Evolutionary conservation across 2,888 invertebrate genomes (phyloP).

Genomic region (Tanaodytes sp.): DNA sequence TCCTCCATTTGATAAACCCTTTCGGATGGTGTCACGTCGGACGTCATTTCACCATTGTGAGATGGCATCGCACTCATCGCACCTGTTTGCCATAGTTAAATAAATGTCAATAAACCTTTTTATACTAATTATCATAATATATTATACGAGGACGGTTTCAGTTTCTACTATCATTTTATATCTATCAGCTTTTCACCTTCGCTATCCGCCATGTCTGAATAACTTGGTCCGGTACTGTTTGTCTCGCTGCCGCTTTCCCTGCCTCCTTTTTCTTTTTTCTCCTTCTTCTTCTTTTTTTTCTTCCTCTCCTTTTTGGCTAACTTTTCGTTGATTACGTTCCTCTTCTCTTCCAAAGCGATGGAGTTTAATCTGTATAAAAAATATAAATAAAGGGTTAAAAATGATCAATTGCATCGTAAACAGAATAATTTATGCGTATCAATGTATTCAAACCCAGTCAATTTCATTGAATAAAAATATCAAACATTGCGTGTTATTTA

Average conservation of each 20-base stretch:
- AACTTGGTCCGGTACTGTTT: slow-evolving; percentile 64
- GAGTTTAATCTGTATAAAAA: slow-evolving; percentile 75
- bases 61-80: slow-evolving; percentile 62
- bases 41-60: slow-evolving; percentile 61
- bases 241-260: slow-evolving; percentile 66
- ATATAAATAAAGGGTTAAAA: too few species aligned
- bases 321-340: slow-evolving; percentile 82
- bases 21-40: slow-evolving; percentile 74
- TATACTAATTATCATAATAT: too few species aligned
- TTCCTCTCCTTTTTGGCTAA: slow-evolving; percentile 82
- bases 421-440: too few species aligned
- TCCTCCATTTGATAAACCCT: slow-evolving; percentile 76
- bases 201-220: slow-evolving; percentile 67
- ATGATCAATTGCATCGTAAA: too few species aligned
- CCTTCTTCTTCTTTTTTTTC: slow-evolving; percentile 81
- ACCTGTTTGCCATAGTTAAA: slow-evolving; percentile 42
- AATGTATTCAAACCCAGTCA: too few species aligned
- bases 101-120: slow-evolving; percentile 1
- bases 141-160: too few species aligned
- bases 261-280: slow-evolving; percentile 72
- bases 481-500: too few species aligned
- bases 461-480: too few species aligned
- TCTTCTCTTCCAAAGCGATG: slow-evolving; percentile 79
- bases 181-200: slow-evolving; percentile 58
- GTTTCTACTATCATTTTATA: too few species aligned